Base-by-base conservation (phyloP, 1,140 invertebrate species). In the Ceratina calcarata region DNA sequence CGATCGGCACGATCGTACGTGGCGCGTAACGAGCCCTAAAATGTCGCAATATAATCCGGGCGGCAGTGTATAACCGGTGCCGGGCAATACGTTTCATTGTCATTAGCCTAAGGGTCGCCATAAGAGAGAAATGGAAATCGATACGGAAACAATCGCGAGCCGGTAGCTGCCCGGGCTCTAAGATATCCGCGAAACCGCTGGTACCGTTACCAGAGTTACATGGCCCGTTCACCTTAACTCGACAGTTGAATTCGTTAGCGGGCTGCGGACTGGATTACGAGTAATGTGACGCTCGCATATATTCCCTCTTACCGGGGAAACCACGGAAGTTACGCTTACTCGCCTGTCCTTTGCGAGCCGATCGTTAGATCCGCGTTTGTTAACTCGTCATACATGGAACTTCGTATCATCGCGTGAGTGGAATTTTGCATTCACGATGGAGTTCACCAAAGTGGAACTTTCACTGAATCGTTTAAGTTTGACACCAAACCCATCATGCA, bases 161-260 rank as follows among this genome's bases (percentile, higher is more conserved):
- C 72, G 53, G 78, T 81, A 68, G 72, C 78, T 64, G 16, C 49
- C 13, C 22, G 37, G 15, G 27, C n/a, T 32, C 37, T 32, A 66
- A 60, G 62, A 72, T 80, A 57, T 57, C 61, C 74, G 74, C 51
- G 57, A 70, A 45, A 61, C 80, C 71, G 37, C n/a, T 66, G 32
- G 69, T 79, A 86, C 84, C 84, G 83, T 86, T 86, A 86, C 65
- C 57, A 61, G 72, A 27, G 57, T 86, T 85, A 85, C 78, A 84
- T 84, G 80, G 37, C 75, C 61, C 71, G 61, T 68, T 67, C 75
- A 53, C 81, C 83, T 69, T 79, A 80, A 79, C 49, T 64, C 78
- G 82, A 84, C 69, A 73, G 82, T 72, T 77, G 57, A 79, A 71
- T 85, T 86, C 84, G 84, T 85, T 85, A 85, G 51, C 58, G 32